Evolutionary conservation across 1,140 invertebrate species (phyloP), one percentile per base, ranked within the genome.

Genomic region (Pantala flavescens): DNA sequence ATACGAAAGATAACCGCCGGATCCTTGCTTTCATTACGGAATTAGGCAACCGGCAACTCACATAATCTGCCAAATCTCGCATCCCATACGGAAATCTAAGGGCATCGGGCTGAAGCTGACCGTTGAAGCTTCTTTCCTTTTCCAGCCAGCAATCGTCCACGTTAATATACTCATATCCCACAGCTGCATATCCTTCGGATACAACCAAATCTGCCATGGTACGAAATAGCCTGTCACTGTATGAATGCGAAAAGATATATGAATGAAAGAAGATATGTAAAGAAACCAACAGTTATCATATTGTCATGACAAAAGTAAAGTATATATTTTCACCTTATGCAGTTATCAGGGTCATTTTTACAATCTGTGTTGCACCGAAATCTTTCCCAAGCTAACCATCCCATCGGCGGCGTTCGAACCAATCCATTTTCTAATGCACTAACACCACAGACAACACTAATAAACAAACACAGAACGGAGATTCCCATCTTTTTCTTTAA

Each of bases 381-480:
- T 76, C 90, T 82, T 77, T 90, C 85, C 91, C 91, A 93, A 2
- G 90, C 86, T 79, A 92, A 83, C 90, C 90, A 93, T n/a, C 91
- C 91, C 90, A 93, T 92, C 0, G 91, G 91, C 7, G 88, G 88
- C 24, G 85, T 88, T 24, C 81, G 77, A 3, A 86, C 87, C 36
- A 89, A 77, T 0, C 88, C 88, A 83, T 89, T 89, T 73, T 89
- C 83, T 24, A 88, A 79, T 28, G 75, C 77, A 16, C 12, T 14
- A 3, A 42, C 71, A 5, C 23, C 71, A 2, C 1, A 3, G 71
- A 42, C 12, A 19, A 19, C 71, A 63, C 49, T 63, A 3, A 63
- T 21, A 63, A 63, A 63, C 3, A 63, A 3, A 63, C 49, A 63
- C 49, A 63, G 49, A 16, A 63, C 49, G 16, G 49, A 63, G n/a